Evolutionary conservation across 2,888 invertebrate species (phyloP).

Genomic region (Eupeodes luniger): DNA sequence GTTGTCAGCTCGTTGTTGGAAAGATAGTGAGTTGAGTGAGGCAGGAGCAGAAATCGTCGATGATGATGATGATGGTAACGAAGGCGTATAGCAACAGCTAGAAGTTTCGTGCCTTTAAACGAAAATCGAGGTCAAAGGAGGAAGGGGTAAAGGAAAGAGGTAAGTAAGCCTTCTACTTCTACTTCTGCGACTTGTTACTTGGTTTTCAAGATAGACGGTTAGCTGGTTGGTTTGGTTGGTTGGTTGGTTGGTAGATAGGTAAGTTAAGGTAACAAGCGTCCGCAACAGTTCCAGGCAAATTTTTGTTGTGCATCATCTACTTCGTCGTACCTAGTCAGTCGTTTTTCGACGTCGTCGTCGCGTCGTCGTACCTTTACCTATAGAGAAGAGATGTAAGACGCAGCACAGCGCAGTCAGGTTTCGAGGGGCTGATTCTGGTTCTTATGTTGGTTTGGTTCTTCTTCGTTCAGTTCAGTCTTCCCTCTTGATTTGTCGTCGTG

Average conservation of each 20-base stretch:
- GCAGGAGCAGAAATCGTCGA: slow-evolving; percentile 22
- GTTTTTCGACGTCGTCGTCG: not conserved
- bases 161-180: slow-evolving; percentile 48
- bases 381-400: not conserved
- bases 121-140: slow-evolving; percentile 65
- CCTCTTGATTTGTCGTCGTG: slow-evolving; percentile 49
- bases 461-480: slow-evolving; percentile 12
- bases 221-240: too few relatives aligned
- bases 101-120: slow-evolving; percentile 29
- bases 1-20: slow-evolving; percentile 38
- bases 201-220: slow-evolving; percentile 15
- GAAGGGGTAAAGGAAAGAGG: not conserved
- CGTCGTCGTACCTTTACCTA: not conserved
- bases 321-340: not conserved
- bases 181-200: slow-evolving; percentile 52
- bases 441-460: not conserved
- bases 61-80: slow-evolving; percentile 3
- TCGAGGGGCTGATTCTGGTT: slow-evolving; percentile 6
- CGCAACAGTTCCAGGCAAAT: slow-evolving; percentile 41
- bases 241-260: not conserved
- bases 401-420: slow-evolving; percentile 29
- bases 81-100: slow-evolving; percentile 25
- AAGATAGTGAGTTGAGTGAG: slow-evolving; percentile 16
- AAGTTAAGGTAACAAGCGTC: slow-evolving; percentile 54
- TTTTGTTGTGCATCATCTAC: slow-evolving; percentile 55